These are phyloP conservation scores for Phoxinus phoxinus DNA, from an alignment of 2,113 vertebrate genomes.

Conservation along the genomic window DNA sequence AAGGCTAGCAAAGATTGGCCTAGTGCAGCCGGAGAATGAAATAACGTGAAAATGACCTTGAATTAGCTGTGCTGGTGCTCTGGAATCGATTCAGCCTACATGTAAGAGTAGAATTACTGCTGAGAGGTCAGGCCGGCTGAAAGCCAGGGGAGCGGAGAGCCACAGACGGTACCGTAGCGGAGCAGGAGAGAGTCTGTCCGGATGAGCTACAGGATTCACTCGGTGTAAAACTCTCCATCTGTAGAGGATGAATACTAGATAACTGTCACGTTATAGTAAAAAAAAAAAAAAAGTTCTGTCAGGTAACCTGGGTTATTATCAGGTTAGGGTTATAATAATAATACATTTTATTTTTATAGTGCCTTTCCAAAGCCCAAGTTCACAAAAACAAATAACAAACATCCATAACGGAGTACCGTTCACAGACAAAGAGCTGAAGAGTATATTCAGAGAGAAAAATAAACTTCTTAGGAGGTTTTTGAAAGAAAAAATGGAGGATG, in stretches of 20 bases:
- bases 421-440: no score
- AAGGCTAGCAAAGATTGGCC: constrained; percentile 58
- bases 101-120: constrained; percentile 79
- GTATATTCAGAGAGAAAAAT: no score
- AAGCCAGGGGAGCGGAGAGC: constrained; percentile 68
- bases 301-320: not conserved
- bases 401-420: no score
- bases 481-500: no score
- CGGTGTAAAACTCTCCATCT: not conserved
- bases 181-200: constrained; percentile 66
- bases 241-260: not conserved
- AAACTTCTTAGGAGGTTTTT: no score
- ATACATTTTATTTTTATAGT: no score
- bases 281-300: not conserved
- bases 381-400: no score
- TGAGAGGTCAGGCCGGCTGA: constrained; percentile 71
- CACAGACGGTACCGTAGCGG: constrained; percentile 63
- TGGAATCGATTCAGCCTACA: constrained; percentile 69
- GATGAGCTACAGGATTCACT: constrained; percentile 40
- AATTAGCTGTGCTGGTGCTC: constrained; percentile 69
- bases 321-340: no score
- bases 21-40: constrained; percentile 65
- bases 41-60: constrained; percentile 76
- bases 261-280: not conserved
- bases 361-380: no score